phyloP scores from a whole-genome alignment of 2,797 vertebrate genomes.

The Muscicapa striata region DNA sequence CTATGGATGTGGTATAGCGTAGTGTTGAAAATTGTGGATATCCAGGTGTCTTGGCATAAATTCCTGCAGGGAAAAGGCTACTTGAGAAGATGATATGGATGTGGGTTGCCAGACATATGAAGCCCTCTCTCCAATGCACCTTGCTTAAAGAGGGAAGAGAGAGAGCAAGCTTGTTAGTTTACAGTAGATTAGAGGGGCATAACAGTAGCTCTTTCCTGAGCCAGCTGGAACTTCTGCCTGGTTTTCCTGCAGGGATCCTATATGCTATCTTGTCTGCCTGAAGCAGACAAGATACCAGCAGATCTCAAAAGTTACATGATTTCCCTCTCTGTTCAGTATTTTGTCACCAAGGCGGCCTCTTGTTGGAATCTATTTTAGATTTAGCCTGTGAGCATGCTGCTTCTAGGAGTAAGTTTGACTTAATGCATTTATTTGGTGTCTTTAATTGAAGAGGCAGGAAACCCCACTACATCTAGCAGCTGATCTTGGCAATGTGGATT shows the following conservation, averaged over 20 bases:
- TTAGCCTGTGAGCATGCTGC: not conserved
- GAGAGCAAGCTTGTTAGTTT: not conserved
- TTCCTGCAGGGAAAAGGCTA: not conserved
- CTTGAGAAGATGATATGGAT: not conserved
- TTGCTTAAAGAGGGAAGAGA: not conserved
- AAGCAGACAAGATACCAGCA: not conserved
- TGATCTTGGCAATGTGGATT: conserved; percentile 85
- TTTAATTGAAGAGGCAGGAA: conserved; percentile 82
- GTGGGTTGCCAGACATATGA: not conserved
- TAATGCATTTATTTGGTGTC: not conserved
- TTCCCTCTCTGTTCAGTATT: not conserved
- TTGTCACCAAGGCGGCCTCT: not conserved
- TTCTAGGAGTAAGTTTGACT: not conserved
- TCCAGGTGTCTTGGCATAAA: not conserved
- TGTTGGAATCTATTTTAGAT: not conserved
- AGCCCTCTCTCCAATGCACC: not conserved
- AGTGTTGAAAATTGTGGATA: not conserved
- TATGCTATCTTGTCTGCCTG: not conserved
- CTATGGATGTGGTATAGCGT: not conserved
- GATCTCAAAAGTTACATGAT: not conserved
- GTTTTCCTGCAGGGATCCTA: not conserved
- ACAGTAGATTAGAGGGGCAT: not conserved
- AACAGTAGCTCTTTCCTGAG: not conserved
- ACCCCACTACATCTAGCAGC: conserved; percentile 87
- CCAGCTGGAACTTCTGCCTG: not conserved